phyloP scores from a whole-genome alignment of 1,140 invertebrate genomes.

The Agrilus planipennis region DNA sequence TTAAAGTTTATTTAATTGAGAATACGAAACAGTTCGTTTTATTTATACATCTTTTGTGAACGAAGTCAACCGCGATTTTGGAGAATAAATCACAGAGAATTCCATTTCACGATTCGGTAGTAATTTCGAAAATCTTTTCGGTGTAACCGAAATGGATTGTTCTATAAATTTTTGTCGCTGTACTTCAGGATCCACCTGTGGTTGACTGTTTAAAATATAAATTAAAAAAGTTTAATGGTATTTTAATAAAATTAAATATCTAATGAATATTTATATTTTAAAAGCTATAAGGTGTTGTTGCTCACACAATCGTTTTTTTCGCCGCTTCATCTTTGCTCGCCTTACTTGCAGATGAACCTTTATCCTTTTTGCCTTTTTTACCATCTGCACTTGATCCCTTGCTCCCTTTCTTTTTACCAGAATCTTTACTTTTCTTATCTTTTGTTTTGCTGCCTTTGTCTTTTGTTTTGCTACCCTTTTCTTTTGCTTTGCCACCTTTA shows the following conservation, averaged over 20 bases:
- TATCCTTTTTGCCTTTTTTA: too few species aligned
- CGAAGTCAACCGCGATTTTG: slow-evolving; percentile 18
- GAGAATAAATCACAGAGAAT: slow-evolving; percentile 28
- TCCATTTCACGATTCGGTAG: slow-evolving; percentile 21
- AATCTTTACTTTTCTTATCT: slow-evolving; percentile 10
- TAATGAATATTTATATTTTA: neutral
- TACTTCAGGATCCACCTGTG: slow-evolving; percentile 6
- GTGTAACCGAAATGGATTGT: slow-evolving; percentile 21
- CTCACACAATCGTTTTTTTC: too few species aligned
- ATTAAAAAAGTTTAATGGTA: slow-evolving; percentile 10
- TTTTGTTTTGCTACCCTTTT: slow-evolving; percentile 2
- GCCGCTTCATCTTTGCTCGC: too few species aligned
- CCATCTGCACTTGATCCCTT: slow-evolving; percentile 2
- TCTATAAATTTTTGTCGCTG: slow-evolving; percentile 8
- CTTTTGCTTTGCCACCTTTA: slow-evolving; percentile 9
- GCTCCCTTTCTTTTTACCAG: slow-evolving; percentile 6
- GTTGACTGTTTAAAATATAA: slow-evolving; percentile 1
- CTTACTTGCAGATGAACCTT: too few species aligned
- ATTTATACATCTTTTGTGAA: slow-evolving; percentile 21
- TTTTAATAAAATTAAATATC: slow-evolving; percentile 3
- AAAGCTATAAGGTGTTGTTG: too few species aligned
- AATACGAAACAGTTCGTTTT: slow-evolving; percentile 10
- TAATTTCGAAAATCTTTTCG: slow-evolving; percentile 18
- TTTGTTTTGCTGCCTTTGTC: slow-evolving; percentile 10
- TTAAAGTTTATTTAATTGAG: slow-evolving; percentile 10